Evolutionary conservation across 1,140 invertebrate species (phyloP).

Genomic region (Spodoptera frugiperda): DNA sequence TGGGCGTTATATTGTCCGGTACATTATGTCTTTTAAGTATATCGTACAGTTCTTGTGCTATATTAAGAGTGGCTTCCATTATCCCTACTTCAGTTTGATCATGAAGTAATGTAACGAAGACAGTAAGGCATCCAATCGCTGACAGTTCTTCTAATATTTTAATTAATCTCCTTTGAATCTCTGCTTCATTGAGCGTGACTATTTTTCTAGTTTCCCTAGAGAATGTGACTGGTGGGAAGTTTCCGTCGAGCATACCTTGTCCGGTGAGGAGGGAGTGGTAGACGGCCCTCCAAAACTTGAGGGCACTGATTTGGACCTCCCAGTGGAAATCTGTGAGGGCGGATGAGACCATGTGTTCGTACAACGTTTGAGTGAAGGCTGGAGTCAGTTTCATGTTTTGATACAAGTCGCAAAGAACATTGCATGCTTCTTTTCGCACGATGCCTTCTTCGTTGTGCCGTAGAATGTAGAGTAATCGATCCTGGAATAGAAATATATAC

Average conservation of each 20-base stretch:
- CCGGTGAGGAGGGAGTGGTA: slow-evolving; percentile 88
- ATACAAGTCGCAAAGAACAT: slow-evolving; percentile 89
- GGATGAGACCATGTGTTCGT: slow-evolving; percentile 88
- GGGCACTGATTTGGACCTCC: slow-evolving; percentile 91
- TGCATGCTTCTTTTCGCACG: slow-evolving; percentile 90
- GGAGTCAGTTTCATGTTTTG: slow-evolving; percentile 87
- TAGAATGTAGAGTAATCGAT: slow-evolving; percentile 88
- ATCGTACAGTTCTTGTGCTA: slow-evolving; percentile 87
- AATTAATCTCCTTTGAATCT: slow-evolving; percentile 89
- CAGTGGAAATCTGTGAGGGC: slow-evolving; percentile 91
- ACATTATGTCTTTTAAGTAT: slow-evolving; percentile 88
- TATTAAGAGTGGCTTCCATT: slow-evolving; percentile 87
- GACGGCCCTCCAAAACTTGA: slow-evolving; percentile 90
- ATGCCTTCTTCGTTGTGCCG: slow-evolving; percentile 91
- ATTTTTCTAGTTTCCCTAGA: slow-evolving; percentile 92
- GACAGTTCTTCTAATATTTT: slow-evolving; percentile 89
- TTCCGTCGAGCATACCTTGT: slow-evolving; percentile 93
- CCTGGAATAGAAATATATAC: slow-evolving; percentile 81
- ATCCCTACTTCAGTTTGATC: slow-evolving; percentile 91
- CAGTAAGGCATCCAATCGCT: slow-evolving; percentile 89
- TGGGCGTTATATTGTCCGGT: slow-evolving; percentile 65
- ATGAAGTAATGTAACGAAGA: slow-evolving; percentile 88
- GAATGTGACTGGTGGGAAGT: slow-evolving; percentile 92
- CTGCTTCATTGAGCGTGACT: slow-evolving; percentile 89
- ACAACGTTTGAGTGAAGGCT: slow-evolving; percentile 81